A percentile compares a stretch with the other conserved stretches of the same genome.
These are phyloP conservation scores for Calcarius ornatus DNA, from an alignment of 2,113 vertebrate genomes.

Conservation along the genomic window DNA sequence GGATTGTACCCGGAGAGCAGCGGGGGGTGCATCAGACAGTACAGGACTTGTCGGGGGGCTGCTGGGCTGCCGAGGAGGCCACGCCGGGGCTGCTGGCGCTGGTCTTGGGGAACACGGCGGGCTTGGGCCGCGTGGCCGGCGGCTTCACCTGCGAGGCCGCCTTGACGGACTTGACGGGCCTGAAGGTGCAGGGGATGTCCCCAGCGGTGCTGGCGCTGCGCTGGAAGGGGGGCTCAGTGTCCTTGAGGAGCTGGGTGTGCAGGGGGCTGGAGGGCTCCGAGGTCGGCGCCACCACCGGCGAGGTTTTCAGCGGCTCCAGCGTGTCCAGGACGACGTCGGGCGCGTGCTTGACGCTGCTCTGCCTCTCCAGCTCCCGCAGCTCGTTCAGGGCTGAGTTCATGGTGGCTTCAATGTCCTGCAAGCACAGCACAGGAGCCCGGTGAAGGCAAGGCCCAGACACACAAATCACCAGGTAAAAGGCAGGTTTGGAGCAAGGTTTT, in stretches of 20 bases:
- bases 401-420: conserved; percentile 88
- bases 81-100: conserved; percentile 78
- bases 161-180: conserved; percentile 82
- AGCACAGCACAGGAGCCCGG: background rate
- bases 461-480: fast-evolving
- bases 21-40: conserved; percentile 76
- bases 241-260: conserved; percentile 89
- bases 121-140: conserved; percentile 92
- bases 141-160: conserved; percentile 81
- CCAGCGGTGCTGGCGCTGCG: conserved; percentile 92
- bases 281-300: conserved; percentile 76
- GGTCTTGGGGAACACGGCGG: conserved; percentile 89
- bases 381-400: conserved; percentile 93
- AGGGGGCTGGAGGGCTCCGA: conserved; percentile 97
- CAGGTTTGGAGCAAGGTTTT: fast-evolving
- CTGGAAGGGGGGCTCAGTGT: conserved; percentile 84
- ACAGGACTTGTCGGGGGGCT: conserved; percentile 92
- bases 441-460: background rate
- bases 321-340: conserved; percentile 97
- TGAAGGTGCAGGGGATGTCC: conserved; percentile 91
- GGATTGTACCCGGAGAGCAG: conserved; percentile 11
- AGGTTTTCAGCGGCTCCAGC: conserved; percentile 91
- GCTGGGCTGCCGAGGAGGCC: conserved; percentile 84
- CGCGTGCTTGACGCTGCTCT: conserved; percentile 88
- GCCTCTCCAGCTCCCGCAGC: conserved; percentile 89